Evolutionary conservation across 1,140 invertebrate species (phyloP), one percentile per base, ranked within the genome.

Genomic region (Varroa destructor): DNA sequence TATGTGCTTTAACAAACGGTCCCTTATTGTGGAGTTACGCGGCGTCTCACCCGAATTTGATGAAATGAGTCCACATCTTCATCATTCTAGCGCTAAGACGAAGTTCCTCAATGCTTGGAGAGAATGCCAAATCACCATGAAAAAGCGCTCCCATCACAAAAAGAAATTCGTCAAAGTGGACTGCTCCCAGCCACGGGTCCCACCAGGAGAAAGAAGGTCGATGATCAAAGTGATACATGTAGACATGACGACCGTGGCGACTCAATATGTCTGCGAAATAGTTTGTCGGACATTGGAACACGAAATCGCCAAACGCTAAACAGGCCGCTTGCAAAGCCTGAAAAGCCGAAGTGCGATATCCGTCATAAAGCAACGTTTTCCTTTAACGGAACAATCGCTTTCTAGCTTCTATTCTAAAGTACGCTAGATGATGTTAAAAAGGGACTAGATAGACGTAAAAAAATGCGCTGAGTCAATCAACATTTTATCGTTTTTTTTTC

Each of bases 101-200:
- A 61, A 77, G 73, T 73, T 82, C 82, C 0, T 75, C 72, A 36
- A 73, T 40, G n/a, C 76, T 77, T 12, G 61, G 61, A 2, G 61
- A 14, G 74, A 80, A 82, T 6, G 71, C 71, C 40, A 76, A 71
- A 42, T 76, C 75, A 1, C 74, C 70, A 71, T 76, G 74, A 4
- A 82, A 75, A 0, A 81, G 82, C 51, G 78, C 75, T 5, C 83
- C 83, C 74, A 84, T 84, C 1, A 82, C 75, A 75, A 80, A 84
- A 70, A 78, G 78, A 56, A 84, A 81, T 74, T 84, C 83, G 73
- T 83, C 81, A 37, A 79, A 83, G 74, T 84, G 83, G 73, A 83
- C 77, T 0, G 80, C 81, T 12, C 83, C 83, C 79, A 84, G 80
- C 83, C 83, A 84, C 43, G 77, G 57, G 1, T 81, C 82, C 82